Evolutionary conservation across 2,888 invertebrate genomes (phyloP), one percentile per base, ranked within the genome.

Genomic region (Chorisops tibialis): DNA sequence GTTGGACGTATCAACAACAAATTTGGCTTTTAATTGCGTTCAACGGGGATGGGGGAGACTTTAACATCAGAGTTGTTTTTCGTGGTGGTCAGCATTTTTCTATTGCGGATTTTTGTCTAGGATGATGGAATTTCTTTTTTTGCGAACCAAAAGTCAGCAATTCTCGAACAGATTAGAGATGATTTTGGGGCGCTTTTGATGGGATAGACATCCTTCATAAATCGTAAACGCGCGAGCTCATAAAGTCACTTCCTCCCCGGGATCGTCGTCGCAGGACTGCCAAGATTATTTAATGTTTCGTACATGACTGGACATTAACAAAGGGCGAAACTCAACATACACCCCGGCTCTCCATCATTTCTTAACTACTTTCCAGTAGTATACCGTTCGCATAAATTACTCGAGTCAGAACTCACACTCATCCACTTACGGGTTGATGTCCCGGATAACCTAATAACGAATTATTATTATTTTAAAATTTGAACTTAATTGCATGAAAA

Each of bases 401-500:
- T 30, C 30, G 30, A 5, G 30, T 30, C 30, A 30, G 9, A 9
- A 30, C 30, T 9, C 30, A 9, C 30, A 30, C 30, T 2, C 5
- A 7, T 7, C 30, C 30, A 30, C 30, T n/a, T n/a, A n/a, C 30
- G 30, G 30, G 30, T 7, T 30, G 30, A 5, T 9, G 30, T 9
- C 30, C 9, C 30, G 5, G 30, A 5, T 30, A 30, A 30, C 9
- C 30, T 30, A 5, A 30, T 30, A 11, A 39, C 38, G 24, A 38
- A 19, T 2, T 9, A 22, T 18, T 22, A 38, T 62, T 62, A 50
- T 65, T 59, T 59, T 56, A 58, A 65, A 65, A 65, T 65, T 65
- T 52, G 56, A 61, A 65, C 47, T 65, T 65, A 65, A 65, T 65
- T 65, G 65, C 54, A 58, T 16, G 65, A 63, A 61, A 63, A 51